Conservation (phyloP, 2,888 invertebrate genomes). For the Caenorhabditis macrosperma region DNA sequence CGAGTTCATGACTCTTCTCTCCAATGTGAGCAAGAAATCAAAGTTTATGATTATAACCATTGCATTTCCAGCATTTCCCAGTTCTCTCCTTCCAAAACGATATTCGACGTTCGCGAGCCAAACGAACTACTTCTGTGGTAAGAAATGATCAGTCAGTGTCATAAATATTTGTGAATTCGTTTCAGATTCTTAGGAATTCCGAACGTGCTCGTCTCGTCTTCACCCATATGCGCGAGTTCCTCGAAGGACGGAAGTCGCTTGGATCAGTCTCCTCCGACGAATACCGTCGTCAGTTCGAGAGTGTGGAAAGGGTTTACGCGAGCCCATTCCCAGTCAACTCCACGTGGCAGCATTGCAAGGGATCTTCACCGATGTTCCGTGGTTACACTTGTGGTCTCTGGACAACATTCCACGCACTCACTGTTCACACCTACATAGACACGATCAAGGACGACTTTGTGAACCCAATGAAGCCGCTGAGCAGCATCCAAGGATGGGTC, state of each 20-base stretch:
- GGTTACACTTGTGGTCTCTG: constrained; percentile 90
- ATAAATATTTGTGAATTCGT: no score
- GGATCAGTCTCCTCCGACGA: constrained; percentile 71
- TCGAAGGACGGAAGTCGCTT: constrained; percentile 69
- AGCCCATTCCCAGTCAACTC: constrained; percentile 78
- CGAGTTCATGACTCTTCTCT: constrained; percentile 76
- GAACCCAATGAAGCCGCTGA: constrained; percentile 75
- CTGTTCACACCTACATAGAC: constrained; percentile 86
- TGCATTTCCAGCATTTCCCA: constrained; percentile 77
- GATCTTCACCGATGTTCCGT: constrained; percentile 82
- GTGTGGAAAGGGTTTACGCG: constrained; percentile 76
- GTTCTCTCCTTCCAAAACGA: constrained; percentile 75
- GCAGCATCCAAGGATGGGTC: constrained; percentile 75
- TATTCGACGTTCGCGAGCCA: constrained; percentile 61
- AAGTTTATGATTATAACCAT: background rate
- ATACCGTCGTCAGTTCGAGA: constrained; percentile 77
- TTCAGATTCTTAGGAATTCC: constrained; percentile 75
- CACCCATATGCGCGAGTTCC: constrained; percentile 74
- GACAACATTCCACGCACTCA: constrained; percentile 94
- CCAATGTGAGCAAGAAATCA: constrained; percentile 69
- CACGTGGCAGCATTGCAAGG: constrained; percentile 79
- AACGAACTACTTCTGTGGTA: constrained; percentile 70
- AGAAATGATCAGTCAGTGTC: no score
- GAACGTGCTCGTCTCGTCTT: constrained; percentile 77
- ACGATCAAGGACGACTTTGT: constrained; percentile 77